Conservation (phyloP, 2,113 vertebrate genomes). For the Psephotus haematonotus region DNA sequence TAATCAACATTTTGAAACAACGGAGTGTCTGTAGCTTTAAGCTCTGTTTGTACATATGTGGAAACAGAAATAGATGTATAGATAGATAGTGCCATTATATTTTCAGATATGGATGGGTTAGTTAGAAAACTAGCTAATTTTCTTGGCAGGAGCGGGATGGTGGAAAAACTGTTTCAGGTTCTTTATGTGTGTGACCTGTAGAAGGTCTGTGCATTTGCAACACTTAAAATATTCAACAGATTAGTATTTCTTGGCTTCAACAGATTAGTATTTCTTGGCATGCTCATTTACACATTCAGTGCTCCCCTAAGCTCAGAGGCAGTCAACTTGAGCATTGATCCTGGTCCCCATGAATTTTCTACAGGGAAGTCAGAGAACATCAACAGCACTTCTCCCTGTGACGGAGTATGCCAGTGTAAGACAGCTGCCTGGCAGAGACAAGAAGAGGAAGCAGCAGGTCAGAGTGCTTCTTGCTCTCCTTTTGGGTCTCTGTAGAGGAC, state of each 20-base stretch:
- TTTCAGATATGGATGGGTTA: background rate
- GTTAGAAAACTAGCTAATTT: background rate
- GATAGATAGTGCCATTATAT: background rate
- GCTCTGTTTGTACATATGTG: background rate
- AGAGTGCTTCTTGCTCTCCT: background rate
- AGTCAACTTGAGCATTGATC: background rate
- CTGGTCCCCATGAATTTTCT: background rate
- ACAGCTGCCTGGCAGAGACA: background rate
- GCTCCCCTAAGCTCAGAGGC: background rate
- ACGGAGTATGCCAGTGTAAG: background rate
- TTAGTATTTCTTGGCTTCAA: background rate
- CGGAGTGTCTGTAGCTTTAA: background rate
- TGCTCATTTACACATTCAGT: background rate
- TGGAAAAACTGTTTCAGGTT: background rate
- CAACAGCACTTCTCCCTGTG: accelerated
- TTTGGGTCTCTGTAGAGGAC: background rate
- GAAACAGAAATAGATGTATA: background rate
- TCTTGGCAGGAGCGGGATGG: background rate
- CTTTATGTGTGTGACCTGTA: background rate
- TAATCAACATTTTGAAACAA: background rate
- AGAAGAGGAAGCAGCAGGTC: background rate
- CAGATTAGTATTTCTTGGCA: background rate
- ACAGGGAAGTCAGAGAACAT: background rate
- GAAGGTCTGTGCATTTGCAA: background rate
- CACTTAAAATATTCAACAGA: background rate